Conservation (phyloP, 2,113 vertebrate species). For the Pithys albifrons region DNA sequence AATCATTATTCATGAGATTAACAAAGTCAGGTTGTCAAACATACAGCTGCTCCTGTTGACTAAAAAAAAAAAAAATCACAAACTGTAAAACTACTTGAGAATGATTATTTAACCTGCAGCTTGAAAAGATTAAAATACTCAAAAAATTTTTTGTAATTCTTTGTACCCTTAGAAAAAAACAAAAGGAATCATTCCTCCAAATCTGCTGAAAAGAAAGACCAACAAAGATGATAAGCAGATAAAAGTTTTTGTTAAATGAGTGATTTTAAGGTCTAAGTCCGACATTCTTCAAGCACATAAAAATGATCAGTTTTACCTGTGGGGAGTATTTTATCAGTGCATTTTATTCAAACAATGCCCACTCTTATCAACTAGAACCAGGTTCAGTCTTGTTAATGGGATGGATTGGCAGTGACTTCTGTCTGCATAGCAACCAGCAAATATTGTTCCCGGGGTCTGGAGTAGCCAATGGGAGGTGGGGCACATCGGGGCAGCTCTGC, state of each 20-base stretch:
- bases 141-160: background rate
- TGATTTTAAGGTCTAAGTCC: background rate
- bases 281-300: background rate
- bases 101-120: background rate
- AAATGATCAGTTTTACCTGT: constrained; percentile 45
- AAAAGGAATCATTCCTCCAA: background rate
- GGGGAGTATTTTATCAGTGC: constrained; percentile 54
- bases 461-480: constrained; percentile 25
- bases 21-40: background rate
- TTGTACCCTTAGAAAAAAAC: background rate
- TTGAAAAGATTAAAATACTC: background rate
- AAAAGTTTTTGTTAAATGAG: background rate
- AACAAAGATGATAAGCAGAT: background rate
- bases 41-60: background rate
- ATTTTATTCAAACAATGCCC: constrained; percentile 61
- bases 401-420: constrained; percentile 55
- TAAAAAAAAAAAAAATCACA: background rate
- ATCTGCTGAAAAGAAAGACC: background rate
- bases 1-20: background rate
- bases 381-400: constrained; percentile 65
- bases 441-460: constrained; percentile 60
- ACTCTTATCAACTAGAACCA: constrained; percentile 72
- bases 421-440: constrained; percentile 76
- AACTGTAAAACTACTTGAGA: background rate
- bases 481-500: background rate